Conservation (phyloP, 2,888 invertebrate genomes). For the Pseudanteris insignis region DNA sequence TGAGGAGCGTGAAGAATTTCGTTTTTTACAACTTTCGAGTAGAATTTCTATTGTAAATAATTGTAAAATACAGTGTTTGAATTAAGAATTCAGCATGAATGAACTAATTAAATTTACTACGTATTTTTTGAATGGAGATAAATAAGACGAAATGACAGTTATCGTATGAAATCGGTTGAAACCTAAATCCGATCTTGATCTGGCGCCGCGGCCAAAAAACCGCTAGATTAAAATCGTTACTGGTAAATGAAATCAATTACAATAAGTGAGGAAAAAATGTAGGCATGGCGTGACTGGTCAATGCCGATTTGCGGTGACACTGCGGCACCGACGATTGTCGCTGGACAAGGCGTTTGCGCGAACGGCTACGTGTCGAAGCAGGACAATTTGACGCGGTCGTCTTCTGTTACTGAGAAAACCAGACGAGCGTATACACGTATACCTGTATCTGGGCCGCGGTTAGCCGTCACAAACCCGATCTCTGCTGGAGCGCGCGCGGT, state of each 20-base stretch:
- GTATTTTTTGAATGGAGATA: too few species aligned
- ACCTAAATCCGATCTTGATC: too few species aligned
- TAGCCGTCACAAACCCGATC: conserved; percentile 33
- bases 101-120: too few species aligned
- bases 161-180: too few species aligned
- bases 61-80: too few species aligned
- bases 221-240: conserved; percentile 10
- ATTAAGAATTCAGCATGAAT: too few species aligned
- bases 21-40: too few species aligned
- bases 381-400: conserved; percentile 30
- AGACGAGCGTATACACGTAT: not conserved
- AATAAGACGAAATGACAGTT: too few species aligned
- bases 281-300: too few species aligned
- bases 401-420: conserved; percentile 38
- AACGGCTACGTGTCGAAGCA: conserved; percentile 5
- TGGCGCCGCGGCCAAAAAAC: conserved; percentile 7
- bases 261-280: conserved; percentile 5
- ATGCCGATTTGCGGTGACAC: conserved; percentile 7
- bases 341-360: too few species aligned
- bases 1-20: too few species aligned
- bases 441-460: conserved; percentile 22
- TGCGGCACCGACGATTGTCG: conserved; percentile 3
- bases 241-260: conserved; percentile 19
- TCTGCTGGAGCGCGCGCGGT: conserved; percentile 7
- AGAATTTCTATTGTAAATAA: too few species aligned